These are phyloP conservation scores for Aldrovandia affinis DNA, from an alignment of 2,797 vertebrate species.

Conservation along the genomic window DNA sequence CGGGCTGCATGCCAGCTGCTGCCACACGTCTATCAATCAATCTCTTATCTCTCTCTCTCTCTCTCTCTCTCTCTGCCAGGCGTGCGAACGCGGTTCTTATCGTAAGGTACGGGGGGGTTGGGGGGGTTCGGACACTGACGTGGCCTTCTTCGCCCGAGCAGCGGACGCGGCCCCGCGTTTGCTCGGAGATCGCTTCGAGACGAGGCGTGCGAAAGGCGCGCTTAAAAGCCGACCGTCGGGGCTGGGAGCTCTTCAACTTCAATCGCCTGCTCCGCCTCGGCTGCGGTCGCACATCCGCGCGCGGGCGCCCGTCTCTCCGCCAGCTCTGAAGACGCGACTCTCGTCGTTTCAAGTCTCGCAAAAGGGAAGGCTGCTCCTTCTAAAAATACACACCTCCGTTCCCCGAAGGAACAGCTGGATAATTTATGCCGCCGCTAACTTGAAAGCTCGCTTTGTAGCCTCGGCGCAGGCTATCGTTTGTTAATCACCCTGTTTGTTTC, in stretches of 20 bases:
- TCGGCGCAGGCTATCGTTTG: conserved; percentile 16
- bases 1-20: conserved; percentile 63
- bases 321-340: not conserved
- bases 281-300: not conserved
- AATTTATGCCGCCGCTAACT: conserved; percentile 74
- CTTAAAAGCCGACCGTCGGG: too few relatives aligned
- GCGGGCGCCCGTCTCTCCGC: conserved; percentile 11
- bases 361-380: conserved; percentile 77
- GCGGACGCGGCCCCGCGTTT: conserved; percentile 65
- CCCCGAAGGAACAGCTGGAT: conserved; percentile 78
- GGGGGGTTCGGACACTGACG: too few relatives aligned
- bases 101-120: too few relatives aligned
- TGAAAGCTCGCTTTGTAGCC: conserved; percentile 72
- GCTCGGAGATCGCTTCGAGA: conserved; percentile 53
- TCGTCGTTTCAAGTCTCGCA: conserved; percentile 66
- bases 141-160: too few relatives aligned
- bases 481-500: conserved; percentile 35
- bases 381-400: conserved; percentile 74
- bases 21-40: conserved; percentile 52
- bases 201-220: not conserved
- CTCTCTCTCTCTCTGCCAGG: conserved; percentile 59
- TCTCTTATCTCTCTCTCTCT: conserved; percentile 14
- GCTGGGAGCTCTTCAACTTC: not conserved
- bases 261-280: not conserved
- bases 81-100: too few relatives aligned